Percentiles rank a stretch among this genome's conserved stretches.
phyloP scores from a whole-genome alignment of 2,888 invertebrate genomes.

The Caenorhabditis imperialis region DNA sequence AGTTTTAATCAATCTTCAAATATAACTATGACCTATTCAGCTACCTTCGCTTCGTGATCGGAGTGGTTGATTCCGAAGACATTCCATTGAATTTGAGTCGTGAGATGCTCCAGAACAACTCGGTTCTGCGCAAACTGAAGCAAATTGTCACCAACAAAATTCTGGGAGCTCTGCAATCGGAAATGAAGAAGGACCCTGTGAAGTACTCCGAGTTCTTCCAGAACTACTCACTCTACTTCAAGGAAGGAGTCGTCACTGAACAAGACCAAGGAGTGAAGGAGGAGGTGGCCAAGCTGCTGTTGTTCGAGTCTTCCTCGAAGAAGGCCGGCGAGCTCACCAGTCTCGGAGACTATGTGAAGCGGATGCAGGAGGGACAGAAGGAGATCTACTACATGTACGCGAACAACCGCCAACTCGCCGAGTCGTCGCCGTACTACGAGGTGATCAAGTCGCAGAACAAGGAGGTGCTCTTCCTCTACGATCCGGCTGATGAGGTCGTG shows the following conservation, averaged over 20 bases:
- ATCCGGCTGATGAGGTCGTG: slow-evolving; percentile 90
- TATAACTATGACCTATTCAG: slow-evolving; percentile 83
- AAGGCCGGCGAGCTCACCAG: slow-evolving; percentile 80
- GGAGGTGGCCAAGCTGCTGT: slow-evolving; percentile 89
- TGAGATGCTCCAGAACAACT: slow-evolving; percentile 93
- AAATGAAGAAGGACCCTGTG: slow-evolving; percentile 87
- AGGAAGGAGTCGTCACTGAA: slow-evolving; percentile 93
- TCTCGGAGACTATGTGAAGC: slow-evolving; percentile 86
- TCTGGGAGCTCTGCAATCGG: slow-evolving; percentile 79
- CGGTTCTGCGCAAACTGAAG: slow-evolving; percentile 89
- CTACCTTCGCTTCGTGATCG: slow-evolving; percentile 95
- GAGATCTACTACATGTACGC: slow-evolving; percentile 93
- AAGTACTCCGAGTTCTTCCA: slow-evolving; percentile 90
- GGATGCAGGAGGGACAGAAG: slow-evolving; percentile 87
- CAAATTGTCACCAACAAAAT: slow-evolving; percentile 87
- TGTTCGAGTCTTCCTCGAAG: slow-evolving; percentile 90
- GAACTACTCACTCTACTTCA: slow-evolving; percentile 92
- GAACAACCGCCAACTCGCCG: slow-evolving; percentile 91
- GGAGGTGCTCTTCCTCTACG: slow-evolving; percentile 95
- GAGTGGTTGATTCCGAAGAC: slow-evolving; percentile 97
- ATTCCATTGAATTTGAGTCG: slow-evolving; percentile 96
- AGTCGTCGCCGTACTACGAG: slow-evolving; percentile 94
- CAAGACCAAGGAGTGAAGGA: slow-evolving; percentile 89
- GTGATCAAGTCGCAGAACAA: slow-evolving; percentile 89
- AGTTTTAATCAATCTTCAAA: slow-evolving; percentile 81